Percentiles rank a stretch among this genome's conserved stretches.
These are phyloP conservation scores for Lordiphosa fenestrarum DNA, from an alignment of 2,888 invertebrate species.

Conservation along the genomic window DNA sequence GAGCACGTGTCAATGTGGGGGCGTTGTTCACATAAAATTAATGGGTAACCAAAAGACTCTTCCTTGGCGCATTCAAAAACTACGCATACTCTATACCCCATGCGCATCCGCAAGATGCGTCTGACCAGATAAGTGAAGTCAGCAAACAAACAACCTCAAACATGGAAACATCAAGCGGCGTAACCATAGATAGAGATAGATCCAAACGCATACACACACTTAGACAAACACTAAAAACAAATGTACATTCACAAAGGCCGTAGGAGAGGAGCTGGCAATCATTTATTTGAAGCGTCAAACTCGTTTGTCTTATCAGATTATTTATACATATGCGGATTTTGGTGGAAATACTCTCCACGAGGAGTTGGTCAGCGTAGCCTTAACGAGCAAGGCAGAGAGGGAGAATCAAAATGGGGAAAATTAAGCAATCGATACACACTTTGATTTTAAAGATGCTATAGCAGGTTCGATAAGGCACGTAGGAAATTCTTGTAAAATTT, in stretches of 20 bases:
- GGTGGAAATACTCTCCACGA: constrained; percentile 18
- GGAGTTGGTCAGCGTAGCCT: not conserved
- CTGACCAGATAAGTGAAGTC: constrained; percentile 43
- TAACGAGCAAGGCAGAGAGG: no score
- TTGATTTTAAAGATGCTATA: no score
- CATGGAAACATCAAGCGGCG: constrained; percentile 48
- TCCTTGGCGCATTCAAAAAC: constrained; percentile 25
- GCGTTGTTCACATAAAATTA: constrained; percentile 51
- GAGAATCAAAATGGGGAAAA: no score
- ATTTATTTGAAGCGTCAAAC: constrained; percentile 76
- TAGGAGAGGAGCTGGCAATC: constrained; percentile 55
- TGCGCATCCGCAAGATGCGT: constrained; percentile 63
- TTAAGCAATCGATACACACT: no score
- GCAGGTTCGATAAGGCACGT: no score
- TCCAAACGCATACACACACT: constrained; percentile 16
- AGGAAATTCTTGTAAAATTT: no score
- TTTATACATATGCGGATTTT: constrained; percentile 57
- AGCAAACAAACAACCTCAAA: constrained; percentile 61
- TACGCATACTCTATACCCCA: constrained; percentile 36
- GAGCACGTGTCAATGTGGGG: constrained; percentile 50
- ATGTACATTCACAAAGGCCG: constrained; percentile 27
- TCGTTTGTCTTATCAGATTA: constrained; percentile 75
- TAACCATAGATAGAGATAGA: constrained; percentile 60
- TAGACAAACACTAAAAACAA: constrained; percentile 16
- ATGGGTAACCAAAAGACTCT: constrained; percentile 25